A percentile compares a stretch with the other conserved stretches of the same genome.
These are phyloP conservation scores for Oenanthe oenanthe DNA, from an alignment of 2,113 vertebrate genomes.

Conservation along the genomic window DNA sequence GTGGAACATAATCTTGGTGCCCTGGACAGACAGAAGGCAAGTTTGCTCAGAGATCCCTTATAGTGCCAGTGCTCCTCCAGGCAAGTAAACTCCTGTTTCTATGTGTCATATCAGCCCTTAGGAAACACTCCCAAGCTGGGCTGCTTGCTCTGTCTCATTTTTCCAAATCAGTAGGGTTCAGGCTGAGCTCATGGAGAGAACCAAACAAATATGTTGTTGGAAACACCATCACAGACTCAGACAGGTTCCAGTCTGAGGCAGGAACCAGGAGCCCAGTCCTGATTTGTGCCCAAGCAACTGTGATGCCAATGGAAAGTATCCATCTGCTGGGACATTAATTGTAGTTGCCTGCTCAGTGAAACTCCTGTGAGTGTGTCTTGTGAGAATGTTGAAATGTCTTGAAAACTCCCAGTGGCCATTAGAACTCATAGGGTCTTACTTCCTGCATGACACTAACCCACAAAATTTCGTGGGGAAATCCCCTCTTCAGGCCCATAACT, in stretches of 20 bases:
- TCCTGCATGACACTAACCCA: neutral
- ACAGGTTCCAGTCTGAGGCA: neutral
- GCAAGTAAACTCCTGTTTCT: neutral
- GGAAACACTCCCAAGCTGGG: neutral
- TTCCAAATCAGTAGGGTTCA: neutral
- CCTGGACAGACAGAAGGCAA: neutral
- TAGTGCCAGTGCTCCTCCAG: neutral
- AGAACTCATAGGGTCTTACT: neutral
- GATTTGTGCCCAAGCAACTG: neutral
- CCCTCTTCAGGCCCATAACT: neutral
- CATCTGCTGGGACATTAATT: neutral
- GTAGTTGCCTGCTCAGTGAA: neutral
- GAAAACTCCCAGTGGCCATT: neutral
- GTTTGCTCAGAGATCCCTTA: neutral
- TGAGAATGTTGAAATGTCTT: neutral
- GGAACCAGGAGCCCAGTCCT: neutral
- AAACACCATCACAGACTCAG: neutral
- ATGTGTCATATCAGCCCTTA: neutral
- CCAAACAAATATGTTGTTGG: neutral
- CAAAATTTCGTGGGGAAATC: neutral
- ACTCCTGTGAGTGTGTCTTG: neutral
- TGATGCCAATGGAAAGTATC: slow-evolving; percentile 14
- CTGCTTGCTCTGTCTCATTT: neutral
- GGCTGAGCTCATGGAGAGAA: slow-evolving; percentile 20
- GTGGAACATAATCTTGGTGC: neutral